Percentiles rank a stretch among this genome's conserved stretches.
Evolutionary conservation across 2,888 invertebrate species (phyloP).

Genomic region (Lasioglossum villosulum): DNA sequence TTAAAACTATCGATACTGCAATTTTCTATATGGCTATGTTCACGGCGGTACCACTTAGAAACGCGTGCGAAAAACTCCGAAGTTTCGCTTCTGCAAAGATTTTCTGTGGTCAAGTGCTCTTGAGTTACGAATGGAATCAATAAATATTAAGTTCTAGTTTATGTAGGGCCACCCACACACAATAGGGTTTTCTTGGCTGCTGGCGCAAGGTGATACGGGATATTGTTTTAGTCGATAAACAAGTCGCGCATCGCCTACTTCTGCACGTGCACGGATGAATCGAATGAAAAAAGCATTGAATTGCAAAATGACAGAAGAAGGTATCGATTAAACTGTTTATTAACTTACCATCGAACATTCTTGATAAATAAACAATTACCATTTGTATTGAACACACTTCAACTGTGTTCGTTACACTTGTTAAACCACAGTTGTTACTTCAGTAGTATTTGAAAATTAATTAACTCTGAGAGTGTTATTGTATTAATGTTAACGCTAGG

Average conservation of each 20-base stretch:
- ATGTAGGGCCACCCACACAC: slow-evolving; percentile 18
- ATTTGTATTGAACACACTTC: not conserved
- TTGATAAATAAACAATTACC: not conserved
- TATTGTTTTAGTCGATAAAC: slow-evolving; percentile 34
- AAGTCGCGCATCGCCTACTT: slow-evolving; percentile 21
- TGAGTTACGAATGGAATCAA: slow-evolving; percentile 38
- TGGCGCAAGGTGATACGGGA: slow-evolving; percentile 17
- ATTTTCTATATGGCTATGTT: not conserved
- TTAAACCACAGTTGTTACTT: not conserved
- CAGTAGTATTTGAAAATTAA: not conserved
- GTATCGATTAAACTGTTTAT: slow-evolving; percentile 23
- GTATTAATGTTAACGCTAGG: not conserved
- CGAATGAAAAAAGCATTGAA: slow-evolving; percentile 1
- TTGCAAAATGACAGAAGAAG: slow-evolving; percentile 61
- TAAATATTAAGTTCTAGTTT: slow-evolving; percentile 47
- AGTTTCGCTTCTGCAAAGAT: not conserved
- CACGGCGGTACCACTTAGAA: not conserved
- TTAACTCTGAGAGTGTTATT: not conserved
- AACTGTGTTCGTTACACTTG: not conserved
- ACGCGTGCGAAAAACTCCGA: not conserved
- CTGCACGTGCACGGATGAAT: slow-evolving; percentile 52
- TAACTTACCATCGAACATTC: not conserved
- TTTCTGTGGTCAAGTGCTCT: slow-evolving; percentile 37
- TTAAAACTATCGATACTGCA: not conserved
- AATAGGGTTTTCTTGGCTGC: slow-evolving; percentile 36